Evolutionary conservation across 2,888 invertebrate genomes (phyloP).

Genomic region (Polymixis flavicincta): DNA sequence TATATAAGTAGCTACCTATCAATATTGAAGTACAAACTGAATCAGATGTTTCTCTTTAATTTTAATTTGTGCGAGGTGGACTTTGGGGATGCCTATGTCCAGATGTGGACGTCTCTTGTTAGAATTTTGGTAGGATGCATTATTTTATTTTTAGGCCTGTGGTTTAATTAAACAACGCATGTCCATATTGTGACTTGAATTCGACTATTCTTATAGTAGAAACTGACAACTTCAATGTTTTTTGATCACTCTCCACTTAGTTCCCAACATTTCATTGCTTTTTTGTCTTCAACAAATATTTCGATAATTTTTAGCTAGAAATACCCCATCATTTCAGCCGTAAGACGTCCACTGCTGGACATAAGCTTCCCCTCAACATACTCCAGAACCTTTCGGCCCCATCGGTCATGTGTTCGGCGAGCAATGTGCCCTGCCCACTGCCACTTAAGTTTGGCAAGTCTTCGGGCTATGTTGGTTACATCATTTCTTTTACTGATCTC

Average conservation of each 20-base stretch:
- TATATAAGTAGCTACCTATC: background rate
- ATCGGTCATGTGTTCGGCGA: background rate
- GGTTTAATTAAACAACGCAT: background rate
- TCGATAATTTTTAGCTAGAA: too few relatives aligned
- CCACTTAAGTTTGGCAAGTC: background rate
- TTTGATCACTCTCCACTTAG: background rate
- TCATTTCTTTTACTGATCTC: background rate
- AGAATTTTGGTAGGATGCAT: background rate
- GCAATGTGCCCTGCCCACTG: background rate
- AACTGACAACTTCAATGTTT: background rate
- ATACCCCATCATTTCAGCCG: background rate
- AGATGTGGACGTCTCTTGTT: background rate
- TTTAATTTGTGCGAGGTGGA: background rate
- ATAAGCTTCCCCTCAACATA: too few relatives aligned
- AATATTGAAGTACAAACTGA: background rate
- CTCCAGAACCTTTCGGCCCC: background rate
- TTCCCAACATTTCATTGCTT: background rate
- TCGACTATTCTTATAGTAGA: background rate
- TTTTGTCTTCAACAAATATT: background rate
- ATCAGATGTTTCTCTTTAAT: background rate
- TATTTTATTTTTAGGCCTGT: background rate
- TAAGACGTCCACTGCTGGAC: too few relatives aligned
- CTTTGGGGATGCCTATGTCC: background rate
- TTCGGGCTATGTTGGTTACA: background rate
- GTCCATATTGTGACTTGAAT: background rate